A percentile compares a stretch with the other conserved stretches of the same genome.
Conservation (phyloP, 2,888 invertebrate species). For the Scaptomyza caliginosa region DNA sequence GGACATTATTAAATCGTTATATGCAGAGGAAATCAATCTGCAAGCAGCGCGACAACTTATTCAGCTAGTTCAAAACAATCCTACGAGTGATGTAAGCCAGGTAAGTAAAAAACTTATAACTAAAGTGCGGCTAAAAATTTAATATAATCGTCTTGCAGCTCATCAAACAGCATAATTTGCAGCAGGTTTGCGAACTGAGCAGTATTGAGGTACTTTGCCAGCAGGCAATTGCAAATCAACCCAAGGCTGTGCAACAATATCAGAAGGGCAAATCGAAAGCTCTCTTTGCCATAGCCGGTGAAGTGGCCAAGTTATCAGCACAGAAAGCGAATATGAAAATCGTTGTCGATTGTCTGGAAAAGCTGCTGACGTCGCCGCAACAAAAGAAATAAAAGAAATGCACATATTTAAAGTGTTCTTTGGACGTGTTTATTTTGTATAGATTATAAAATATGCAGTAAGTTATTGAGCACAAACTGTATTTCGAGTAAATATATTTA, state of each 20-base stretch:
- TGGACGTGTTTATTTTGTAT: constrained; percentile 57
- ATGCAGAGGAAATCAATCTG: constrained; percentile 87
- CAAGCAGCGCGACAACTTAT: constrained; percentile 86
- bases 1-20: constrained; percentile 87
- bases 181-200: constrained; percentile 86
- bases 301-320: constrained; percentile 86
- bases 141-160: constrained; percentile 81
- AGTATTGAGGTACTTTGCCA: constrained; percentile 87
- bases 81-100: constrained; percentile 81
- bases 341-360: constrained; percentile 86
- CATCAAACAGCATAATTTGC: constrained; percentile 87
- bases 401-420: constrained; percentile 38
- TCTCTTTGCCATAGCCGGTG: constrained; percentile 87
- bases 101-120: constrained; percentile 55
- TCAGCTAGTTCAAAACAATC: constrained; percentile 84
- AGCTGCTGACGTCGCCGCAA: constrained; percentile 43
- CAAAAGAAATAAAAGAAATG: constrained; percentile 11
- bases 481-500: constrained; percentile 40
- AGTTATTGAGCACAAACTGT: constrained; percentile 45
- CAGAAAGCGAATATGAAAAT: constrained; percentile 88
- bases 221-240: constrained; percentile 87
- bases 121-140: background rate
- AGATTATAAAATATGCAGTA: constrained; percentile 57
- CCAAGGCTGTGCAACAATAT: constrained; percentile 88
- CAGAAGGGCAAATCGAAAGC: constrained; percentile 89